Conservation (phyloP, 2,888 invertebrate species). For the Ochropleura leucogaster region DNA sequence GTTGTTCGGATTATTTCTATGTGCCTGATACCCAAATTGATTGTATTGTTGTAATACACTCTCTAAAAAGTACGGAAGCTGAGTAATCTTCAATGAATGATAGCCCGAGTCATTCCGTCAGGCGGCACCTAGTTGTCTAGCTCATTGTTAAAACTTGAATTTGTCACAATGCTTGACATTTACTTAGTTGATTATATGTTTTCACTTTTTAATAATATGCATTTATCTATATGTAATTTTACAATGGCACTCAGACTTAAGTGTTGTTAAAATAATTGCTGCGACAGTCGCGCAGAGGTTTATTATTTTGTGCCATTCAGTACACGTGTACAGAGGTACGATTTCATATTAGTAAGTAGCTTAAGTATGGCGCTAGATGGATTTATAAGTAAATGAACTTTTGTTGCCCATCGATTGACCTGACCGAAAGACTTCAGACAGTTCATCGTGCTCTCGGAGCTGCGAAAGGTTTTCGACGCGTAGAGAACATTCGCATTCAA, state of each 20-base stretch:
- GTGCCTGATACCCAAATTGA: constrained; percentile 82
- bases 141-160: constrained; percentile 25
- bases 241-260: constrained; percentile 4
- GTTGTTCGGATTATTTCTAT: constrained; percentile 54
- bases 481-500: constrained; percentile 44
- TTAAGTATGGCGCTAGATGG: background rate
- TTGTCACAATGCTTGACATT: constrained; percentile 33
- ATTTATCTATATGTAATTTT: constrained; percentile 8
- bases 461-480: constrained; percentile 15
- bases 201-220: constrained; percentile 29
- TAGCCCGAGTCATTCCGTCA: constrained; percentile 22
- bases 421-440: constrained; percentile 35
- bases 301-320: background rate
- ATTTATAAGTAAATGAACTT: background rate
- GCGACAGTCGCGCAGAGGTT: background rate
- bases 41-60: constrained; percentile 74
- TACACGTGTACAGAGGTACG: background rate
- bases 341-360: background rate
- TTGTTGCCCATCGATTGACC: constrained; percentile 17
- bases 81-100: constrained; percentile 63
- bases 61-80: constrained; percentile 60
- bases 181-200: constrained; percentile 1
- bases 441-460: constrained; percentile 43
- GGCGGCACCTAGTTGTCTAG: constrained; percentile 33
- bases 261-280: background rate